Percentiles rank a stretch among this genome's conserved stretches.
Evolutionary conservation across 2,113 vertebrate genomes (phyloP).

Genomic region (Raja brachyura): DNA sequence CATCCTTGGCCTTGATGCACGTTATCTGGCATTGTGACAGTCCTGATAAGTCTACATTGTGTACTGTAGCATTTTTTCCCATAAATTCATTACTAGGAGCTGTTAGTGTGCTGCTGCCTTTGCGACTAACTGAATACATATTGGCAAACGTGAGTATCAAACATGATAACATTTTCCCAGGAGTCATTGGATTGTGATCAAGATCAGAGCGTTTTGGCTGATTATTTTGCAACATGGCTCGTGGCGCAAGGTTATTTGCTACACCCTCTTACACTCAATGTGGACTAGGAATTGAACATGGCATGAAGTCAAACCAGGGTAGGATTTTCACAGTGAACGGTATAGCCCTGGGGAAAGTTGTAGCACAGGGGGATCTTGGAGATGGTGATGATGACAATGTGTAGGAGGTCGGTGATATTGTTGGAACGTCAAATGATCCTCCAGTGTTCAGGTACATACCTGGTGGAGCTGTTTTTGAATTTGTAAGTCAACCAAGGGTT

Average conservation of each 20-base stretch:
- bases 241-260: not conserved
- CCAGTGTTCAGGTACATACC: not conserved
- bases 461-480: not conserved
- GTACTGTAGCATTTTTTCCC: not conserved
- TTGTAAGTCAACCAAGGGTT: not conserved
- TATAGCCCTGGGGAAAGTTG: too few species aligned
- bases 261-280: not conserved
- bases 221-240: not conserved
- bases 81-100: not conserved
- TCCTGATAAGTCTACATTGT: not conserved
- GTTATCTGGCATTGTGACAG: not conserved
- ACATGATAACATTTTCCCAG: not conserved
- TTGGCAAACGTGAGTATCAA: not conserved
- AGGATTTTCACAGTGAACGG: too few species aligned
- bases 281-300: not conserved
- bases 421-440: not conserved
- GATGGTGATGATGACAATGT: not conserved
- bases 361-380: too few species aligned
- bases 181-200: not conserved
- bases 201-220: not conserved
- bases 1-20: not conserved
- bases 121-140: not conserved
- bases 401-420: not conserved
- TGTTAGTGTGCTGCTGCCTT: conserved; percentile 9
- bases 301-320: too few species aligned